Conservation (phyloP, 2,113 vertebrate genomes). For the Emydura subglobosa region DNA sequence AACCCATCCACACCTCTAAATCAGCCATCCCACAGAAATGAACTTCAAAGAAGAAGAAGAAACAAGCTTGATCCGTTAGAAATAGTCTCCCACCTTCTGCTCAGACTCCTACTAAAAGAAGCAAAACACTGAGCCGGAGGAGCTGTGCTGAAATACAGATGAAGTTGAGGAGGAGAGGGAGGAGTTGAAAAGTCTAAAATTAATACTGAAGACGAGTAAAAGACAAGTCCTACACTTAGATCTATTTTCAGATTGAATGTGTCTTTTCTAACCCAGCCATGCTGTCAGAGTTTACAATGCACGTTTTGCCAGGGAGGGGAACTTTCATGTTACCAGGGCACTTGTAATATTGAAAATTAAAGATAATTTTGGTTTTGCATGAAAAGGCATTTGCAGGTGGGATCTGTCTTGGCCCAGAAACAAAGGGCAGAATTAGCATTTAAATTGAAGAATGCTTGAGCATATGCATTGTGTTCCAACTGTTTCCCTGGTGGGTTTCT, state of each 20-base stretch:
- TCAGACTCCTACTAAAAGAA: slow-evolving; percentile 50
- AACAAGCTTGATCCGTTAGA: slow-evolving; percentile 56
- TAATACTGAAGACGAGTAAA: slow-evolving; percentile 33
- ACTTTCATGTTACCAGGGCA: not conserved
- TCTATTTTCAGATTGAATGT: slow-evolving; percentile 13
- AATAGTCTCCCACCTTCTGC: slow-evolving; percentile 70
- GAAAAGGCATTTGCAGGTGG: not conserved
- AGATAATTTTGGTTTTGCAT: slow-evolving; percentile 23
- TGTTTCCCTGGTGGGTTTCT: slow-evolving; percentile 21
- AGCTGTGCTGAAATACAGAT: slow-evolving; percentile 38
- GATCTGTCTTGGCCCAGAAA: slow-evolving; percentile 14
- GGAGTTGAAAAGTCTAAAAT: slow-evolving; percentile 59
- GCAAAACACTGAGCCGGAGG: not conserved
- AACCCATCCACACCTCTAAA: slow-evolving; percentile 70
- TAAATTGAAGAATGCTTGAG: not conserved
- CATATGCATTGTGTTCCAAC: not conserved
- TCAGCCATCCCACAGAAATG: slow-evolving; percentile 60
- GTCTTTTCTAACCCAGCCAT: slow-evolving; percentile 15
- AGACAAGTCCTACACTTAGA: slow-evolving; percentile 37
- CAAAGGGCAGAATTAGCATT: not conserved
- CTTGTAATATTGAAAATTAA: slow-evolving; percentile 22
- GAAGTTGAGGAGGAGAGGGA: slow-evolving; percentile 36
- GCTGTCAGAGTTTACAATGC: not conserved
- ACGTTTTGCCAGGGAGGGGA: not conserved
- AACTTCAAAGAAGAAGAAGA: slow-evolving; percentile 43